These are phyloP conservation scores for Heliconius hewitsoni DNA, from an alignment of 1,140 invertebrate genomes.

Conservation along the genomic window DNA sequence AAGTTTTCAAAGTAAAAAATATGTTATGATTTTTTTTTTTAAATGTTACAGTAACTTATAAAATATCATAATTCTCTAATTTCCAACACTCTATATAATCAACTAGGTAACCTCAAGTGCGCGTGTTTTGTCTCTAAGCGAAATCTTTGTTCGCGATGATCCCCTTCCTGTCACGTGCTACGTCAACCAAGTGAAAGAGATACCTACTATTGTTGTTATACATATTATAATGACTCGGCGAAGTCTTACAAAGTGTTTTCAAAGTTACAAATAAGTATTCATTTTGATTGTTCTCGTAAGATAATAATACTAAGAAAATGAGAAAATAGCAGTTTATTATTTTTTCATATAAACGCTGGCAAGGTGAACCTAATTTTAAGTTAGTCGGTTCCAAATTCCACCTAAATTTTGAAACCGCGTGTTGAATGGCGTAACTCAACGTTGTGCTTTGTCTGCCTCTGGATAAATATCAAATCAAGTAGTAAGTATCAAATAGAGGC, in stretches of 20 bases:
- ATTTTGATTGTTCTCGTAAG: too few relatives aligned
- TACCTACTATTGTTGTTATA: constrained; percentile 12
- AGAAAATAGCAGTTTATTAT: too few relatives aligned
- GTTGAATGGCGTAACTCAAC: not conserved
- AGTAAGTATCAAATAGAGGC: too few relatives aligned
- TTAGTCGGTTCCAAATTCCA: not conserved
- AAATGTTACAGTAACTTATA: too few relatives aligned
- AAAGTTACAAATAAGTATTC: constrained; percentile 14
- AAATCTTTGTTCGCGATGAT: constrained; percentile 52
- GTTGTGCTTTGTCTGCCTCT: not conserved
- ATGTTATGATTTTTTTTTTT: too few relatives aligned
- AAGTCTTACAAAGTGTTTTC: not conserved
- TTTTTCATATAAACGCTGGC: too few relatives aligned
- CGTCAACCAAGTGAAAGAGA: constrained; percentile 44
- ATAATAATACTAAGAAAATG: too few relatives aligned
- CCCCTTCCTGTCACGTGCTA: constrained; percentile 44
- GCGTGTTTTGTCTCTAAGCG: constrained; percentile 59
- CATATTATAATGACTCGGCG: constrained; percentile 1
- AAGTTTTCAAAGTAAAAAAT: too few relatives aligned
- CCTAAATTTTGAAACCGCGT: not conserved
- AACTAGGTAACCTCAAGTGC: constrained; percentile 45
- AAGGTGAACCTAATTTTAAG: too few relatives aligned
- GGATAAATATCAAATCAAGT: too few relatives aligned
- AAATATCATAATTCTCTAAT: too few relatives aligned
- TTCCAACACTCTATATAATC: constrained; percentile 39